These are phyloP conservation scores for Omphaloscelis lunosa DNA, from an alignment of 2,888 invertebrate species.

Conservation along the genomic window DNA sequence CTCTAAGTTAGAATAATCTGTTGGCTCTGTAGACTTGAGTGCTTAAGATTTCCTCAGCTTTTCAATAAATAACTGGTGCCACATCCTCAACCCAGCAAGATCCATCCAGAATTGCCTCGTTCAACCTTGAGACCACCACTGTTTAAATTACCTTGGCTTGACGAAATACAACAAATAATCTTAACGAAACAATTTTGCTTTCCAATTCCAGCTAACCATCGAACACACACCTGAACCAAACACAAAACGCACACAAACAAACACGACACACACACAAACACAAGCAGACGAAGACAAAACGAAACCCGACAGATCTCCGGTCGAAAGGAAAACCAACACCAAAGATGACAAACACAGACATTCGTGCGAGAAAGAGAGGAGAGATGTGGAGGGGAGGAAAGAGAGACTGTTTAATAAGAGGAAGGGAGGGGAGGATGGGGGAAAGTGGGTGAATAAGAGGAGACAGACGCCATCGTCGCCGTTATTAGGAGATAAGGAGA, in stretches of 20 bases:
- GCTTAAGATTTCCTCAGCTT: neutral
- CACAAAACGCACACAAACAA: constrained; percentile 64
- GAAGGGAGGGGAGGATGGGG: constrained; percentile 85
- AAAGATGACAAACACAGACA: constrained; percentile 73
- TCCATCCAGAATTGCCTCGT: neutral
- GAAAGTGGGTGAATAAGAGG: constrained; percentile 80
- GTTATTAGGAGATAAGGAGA: constrained; percentile 93
- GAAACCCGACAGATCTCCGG: constrained; percentile 84
- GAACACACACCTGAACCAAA: constrained; percentile 96
- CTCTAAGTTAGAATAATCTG: neutral
- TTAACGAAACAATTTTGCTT: neutral
- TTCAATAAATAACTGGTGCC: neutral
- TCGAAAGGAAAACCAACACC: constrained; percentile 89
- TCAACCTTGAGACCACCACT: neutral
- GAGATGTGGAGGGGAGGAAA: constrained; percentile 77
- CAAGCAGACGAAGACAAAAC: constrained; percentile 63
- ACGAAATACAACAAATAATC: neutral
- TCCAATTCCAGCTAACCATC: constrained; percentile 93
- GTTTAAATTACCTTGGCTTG: neutral
- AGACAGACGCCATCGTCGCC: constrained; percentile 83
- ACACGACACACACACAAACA: constrained; percentile 44
- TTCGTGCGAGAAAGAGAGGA: constrained; percentile 81
- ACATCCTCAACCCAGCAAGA: neutral
- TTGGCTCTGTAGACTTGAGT: neutral
- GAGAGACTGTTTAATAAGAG: constrained; percentile 88